These are phyloP conservation scores for Sarcophaga caerulescens DNA, from an alignment of 2,888 invertebrate species.

Conservation along the genomic window DNA sequence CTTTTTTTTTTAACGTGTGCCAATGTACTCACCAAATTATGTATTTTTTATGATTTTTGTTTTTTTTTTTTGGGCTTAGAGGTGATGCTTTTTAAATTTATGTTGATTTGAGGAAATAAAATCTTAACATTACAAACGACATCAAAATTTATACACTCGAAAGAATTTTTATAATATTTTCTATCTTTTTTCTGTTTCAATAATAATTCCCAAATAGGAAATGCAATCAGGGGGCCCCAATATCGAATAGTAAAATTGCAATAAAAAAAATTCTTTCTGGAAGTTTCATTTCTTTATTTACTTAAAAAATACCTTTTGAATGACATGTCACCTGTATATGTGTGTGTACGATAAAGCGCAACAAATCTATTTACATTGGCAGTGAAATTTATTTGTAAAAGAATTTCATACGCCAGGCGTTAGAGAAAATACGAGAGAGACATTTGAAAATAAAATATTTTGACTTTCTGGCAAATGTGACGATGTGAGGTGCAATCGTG, in stretches of 20 bases:
- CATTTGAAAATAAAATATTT: background rate
- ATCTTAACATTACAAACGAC: background rate
- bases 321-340: constrained; percentile 3
- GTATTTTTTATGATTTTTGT: background rate
- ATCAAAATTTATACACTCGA: background rate
- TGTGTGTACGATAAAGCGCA: background rate
- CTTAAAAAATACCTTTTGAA: constrained; percentile 9
- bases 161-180: background rate
- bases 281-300: constrained; percentile 5
- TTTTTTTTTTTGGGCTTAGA: background rate
- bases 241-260: background rate
- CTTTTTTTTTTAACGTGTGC: background rate
- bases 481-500: background rate
- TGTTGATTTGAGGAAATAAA: background rate
- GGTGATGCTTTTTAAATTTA: background rate
- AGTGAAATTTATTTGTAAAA: background rate
- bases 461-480: background rate
- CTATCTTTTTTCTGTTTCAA: background rate
- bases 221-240: constrained; percentile 1
- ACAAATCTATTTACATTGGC: background rate
- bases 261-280: background rate
- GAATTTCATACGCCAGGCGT: no score
- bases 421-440: background rate
- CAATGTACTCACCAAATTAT: background rate
- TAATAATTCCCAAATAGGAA: constrained; percentile 21